Base-by-base conservation (phyloP, 23 tunicate genomes). In the Styela plicata region DNA sequence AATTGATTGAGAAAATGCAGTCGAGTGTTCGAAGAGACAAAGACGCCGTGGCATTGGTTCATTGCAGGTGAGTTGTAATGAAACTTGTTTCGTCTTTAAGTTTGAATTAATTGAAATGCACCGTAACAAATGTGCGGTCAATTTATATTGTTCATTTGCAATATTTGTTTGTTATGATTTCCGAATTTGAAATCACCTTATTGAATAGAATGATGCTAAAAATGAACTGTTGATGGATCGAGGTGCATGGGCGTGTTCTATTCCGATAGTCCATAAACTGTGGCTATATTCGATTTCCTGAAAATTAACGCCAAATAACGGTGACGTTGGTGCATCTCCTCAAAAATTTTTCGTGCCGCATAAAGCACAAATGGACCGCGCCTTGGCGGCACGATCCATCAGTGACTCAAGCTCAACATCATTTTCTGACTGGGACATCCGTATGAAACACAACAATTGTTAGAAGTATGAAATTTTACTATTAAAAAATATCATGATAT, bases 1-100 rank as follows among this genome's bases (percentile, higher is more conserved):
- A 67, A 27, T 17, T 67, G 16, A 29, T 67, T 0, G 17, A 67
- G 71, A 67, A 67, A 67, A 67, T 67, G 71, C 71, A 67, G 22
- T 25, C 71, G 31, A 67, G 71, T 24, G 31, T 67, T 18, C 22
- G 71, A 44, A 44, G 57, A 44, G 13, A 44, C 57, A 44, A 44
- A 44, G 57, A 44, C 7, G 57, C 57, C 7, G 13, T 13, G 7
- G 57, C 57, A 5, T 13, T 44, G 57, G 13, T 44, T 44, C 57
- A 44, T 44, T 44, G 57, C 57, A 44, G 57, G 57, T 44, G 13
- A 13, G 13, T 7, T 44, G 57, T 44, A 44, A 44, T 44, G 13
- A 44, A 44, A 44, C 57, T 44, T 44, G 57, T 44, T 13, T 44
- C 13, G 13, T 44, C 57, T 44, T 5, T 7, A 44, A 13, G 13